Base-by-base conservation (phyloP, 2,797 vertebrate species). In the Balearica regulorum region DNA sequence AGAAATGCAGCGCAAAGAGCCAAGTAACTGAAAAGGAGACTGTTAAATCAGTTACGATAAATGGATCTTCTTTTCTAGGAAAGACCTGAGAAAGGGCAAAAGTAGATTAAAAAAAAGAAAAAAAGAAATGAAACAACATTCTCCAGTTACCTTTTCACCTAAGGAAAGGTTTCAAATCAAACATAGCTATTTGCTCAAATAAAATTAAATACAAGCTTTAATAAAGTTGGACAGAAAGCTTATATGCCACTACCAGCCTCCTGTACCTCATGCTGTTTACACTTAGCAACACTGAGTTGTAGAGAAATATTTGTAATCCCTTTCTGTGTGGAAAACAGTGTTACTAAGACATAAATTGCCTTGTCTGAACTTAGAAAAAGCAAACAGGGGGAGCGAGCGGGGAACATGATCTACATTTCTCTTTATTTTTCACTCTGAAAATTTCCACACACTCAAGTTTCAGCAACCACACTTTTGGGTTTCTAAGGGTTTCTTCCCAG, bases 121-220 rank as follows among this genome's bases (percentile, higher is more conserved):
- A 13, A 24, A 39, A 31, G 8, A 8, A 5, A 3, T 15, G 2
- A 6, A 13, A 1, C 51, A 65, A 44, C 0, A 0, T 41, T 83
- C 61, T 78, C 46, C 37, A 31, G n/a, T 55, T 78, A 24, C 37
- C 44, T 83, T 66, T 66, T 46, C 39, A 81, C 43, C 35, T 44
- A 60, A 73, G 57, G 66, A 69, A 89, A 71, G 35, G 57, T 81
- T 93, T 88, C 57, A 75, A 64, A 44, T 44, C n/a, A 82, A 71
- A 37, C 8, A 3, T 8, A 75, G 43, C 55, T 71, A 41, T 72
- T 92, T 92, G 61, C 44, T 91, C 31, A 54, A 48, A 68, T 71
- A 39, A 62, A 86, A 95, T 75, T 71, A 90, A 90, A 92, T 24
- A 33, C 18, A 78, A 92, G 77, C 18, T 90, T 84, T 68, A 94